Percentiles rank a stretch among this genome's conserved stretches.
Evolutionary conservation across 2,888 invertebrate species (phyloP).

Genomic region (Salticus scenicus): DNA sequence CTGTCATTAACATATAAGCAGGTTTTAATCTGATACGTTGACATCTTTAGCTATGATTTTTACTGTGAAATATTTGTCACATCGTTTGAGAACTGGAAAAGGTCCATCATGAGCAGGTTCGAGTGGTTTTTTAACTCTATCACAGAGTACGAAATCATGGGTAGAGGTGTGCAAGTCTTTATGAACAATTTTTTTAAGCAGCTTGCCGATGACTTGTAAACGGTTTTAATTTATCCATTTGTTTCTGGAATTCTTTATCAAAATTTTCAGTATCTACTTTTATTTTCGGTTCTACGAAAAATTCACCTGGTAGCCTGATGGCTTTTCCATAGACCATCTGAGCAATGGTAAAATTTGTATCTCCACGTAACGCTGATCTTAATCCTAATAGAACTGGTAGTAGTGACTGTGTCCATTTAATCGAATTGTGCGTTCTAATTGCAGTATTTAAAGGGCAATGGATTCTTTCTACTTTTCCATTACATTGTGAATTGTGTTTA

Average conservation of each 20-base stretch:
- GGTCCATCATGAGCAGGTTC: neutral
- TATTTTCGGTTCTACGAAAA: neutral
- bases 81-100: neutral
- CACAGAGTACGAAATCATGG: neutral
- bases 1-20: too few species aligned
- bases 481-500: neutral
- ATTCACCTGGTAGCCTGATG: conserved; percentile 23
- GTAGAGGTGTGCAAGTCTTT: too few species aligned
- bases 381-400: neutral
- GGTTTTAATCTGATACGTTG: neutral
- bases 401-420: too few species aligned
- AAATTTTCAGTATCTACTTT: neutral
- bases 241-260: neutral
- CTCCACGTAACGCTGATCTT: neutral
- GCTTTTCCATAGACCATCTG: conserved; percentile 6
- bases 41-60: neutral
- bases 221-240: conserved; percentile 1
- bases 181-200: neutral
- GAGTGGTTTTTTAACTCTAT: neutral
- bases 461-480: conserved; percentile 8
- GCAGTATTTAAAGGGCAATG: neutral
- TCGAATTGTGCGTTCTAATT: too few species aligned
- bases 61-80: neutral
- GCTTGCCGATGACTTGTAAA: neutral
- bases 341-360: neutral